Base-by-base conservation (phyloP, 2,797 vertebrate species). In the Parauchenoglanis ngamensis region DNA sequence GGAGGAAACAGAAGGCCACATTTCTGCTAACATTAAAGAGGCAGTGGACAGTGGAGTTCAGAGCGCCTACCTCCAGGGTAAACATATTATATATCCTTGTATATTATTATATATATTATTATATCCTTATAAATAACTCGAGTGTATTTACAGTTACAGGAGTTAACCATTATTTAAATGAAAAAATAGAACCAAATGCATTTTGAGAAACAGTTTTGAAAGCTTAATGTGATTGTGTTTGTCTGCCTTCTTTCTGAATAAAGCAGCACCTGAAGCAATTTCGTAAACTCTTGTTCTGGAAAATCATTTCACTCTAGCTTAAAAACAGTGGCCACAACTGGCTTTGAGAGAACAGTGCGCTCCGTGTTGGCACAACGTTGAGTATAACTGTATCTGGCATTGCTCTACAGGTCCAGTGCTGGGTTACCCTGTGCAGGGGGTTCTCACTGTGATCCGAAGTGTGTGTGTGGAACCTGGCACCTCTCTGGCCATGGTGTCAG, bases 401-500 rank as follows among this genome's bases (percentile, higher is more conserved):
- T 73, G 68, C 13, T 61, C 4, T 86, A 10, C 87, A 99, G 98
- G 98, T 89, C 98, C 98, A 7, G 84, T 98, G 91, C 94, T 99
- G 31, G 98, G 97, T 86, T 98, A 94, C 79, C 98, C 98, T 70
- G 49, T 99, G 90, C 96, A 97, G 89, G 96, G 95, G 59, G 93
- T 98, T 61, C 93, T 91, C 8, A 94, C 98, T 2, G 93, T 91
- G 28, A 94, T 99, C 88, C 94, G 93, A 44, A 93, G 94, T 0
- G 89, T 99, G 88, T 80, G 12, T 0, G 85, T 96, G 87, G 95
- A 97, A 83, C 93, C 97, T 0, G 97, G 98, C 40, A 98, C 98
- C 0, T 99, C 98, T 0, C 88, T 94, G 40, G 95, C 98, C 35
- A 98, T 99, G 97, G 92, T 99, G 89, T 97, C 97, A 0, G 98